These are phyloP conservation scores for Agapetus fuscipes DNA, from an alignment of 2,888 invertebrate species.

Conservation along the genomic window DNA sequence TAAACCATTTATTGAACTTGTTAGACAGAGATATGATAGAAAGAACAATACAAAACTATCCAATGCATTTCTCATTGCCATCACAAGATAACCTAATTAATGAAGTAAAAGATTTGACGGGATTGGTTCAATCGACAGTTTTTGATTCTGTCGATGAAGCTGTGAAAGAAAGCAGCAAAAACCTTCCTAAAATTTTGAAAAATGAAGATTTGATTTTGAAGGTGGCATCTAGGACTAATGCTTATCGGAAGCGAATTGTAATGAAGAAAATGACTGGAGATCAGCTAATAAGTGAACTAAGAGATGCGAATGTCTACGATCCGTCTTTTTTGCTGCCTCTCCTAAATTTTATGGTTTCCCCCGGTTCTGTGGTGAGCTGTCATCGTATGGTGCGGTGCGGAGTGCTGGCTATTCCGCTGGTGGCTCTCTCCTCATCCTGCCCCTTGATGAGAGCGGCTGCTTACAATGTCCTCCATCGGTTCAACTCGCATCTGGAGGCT, in stretches of 20 bases:
- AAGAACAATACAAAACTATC: slow-evolving; percentile 48
- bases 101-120: background rate
- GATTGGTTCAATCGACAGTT: background rate
- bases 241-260: background rate
- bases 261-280: background rate
- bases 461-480: slow-evolving; percentile 62
- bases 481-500: slow-evolving; percentile 64
- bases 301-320: slow-evolving; percentile 55
- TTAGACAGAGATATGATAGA: slow-evolving; percentile 55
- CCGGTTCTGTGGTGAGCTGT: slow-evolving; percentile 64
- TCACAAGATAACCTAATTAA: background rate
- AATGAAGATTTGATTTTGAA: background rate
- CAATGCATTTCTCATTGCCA: too few relatives aligned
- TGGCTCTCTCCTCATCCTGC: slow-evolving; percentile 60
- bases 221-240: background rate
- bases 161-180: background rate
- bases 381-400: slow-evolving; percentile 61
- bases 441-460: slow-evolving; percentile 59
- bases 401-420: slow-evolving; percentile 58
- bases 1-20: slow-evolving; percentile 62
- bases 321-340: slow-evolving; percentile 73
- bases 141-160: background rate
- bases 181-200: background rate
- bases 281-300: background rate
- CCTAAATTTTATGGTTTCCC: slow-evolving; percentile 62